These are phyloP conservation scores for Tridacna gigas DNA, from an alignment of 2,888 invertebrate genomes.

Conservation along the genomic window DNA sequence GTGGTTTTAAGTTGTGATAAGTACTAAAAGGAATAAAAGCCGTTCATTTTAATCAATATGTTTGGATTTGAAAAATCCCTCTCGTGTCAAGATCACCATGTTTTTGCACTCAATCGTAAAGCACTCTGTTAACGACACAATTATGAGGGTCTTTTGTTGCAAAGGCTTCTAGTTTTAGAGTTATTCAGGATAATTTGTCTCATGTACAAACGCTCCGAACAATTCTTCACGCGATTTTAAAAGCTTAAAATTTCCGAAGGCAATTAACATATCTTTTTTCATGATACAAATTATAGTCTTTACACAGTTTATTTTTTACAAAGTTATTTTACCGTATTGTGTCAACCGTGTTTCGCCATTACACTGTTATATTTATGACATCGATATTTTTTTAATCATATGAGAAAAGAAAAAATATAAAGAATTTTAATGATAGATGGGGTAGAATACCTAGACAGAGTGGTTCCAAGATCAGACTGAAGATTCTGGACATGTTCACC, in stretches of 20 bases:
- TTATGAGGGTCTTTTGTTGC: not conserved
- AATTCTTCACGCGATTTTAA: not conserved
- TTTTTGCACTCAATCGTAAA: not conserved
- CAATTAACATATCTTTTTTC: conserved; percentile 13
- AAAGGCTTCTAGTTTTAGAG: not conserved
- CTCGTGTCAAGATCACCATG: conserved; percentile 6
- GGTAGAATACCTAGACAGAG: too few relatives aligned
- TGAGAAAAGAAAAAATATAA: not conserved
- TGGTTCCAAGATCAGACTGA: too few relatives aligned
- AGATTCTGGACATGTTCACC: too few relatives aligned
- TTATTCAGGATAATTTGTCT: not conserved
- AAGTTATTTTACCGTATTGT: too few relatives aligned
- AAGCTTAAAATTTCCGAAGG: not conserved
- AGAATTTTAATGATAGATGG: not conserved
- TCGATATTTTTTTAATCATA: too few relatives aligned
- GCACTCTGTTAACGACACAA: conserved; percentile 2
- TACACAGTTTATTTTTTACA: too few relatives aligned
- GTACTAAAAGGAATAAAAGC: too few relatives aligned
- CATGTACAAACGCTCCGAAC: not conserved
- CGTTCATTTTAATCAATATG: conserved; percentile 6
- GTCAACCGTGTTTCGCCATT: too few relatives aligned
- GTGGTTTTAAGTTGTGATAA: too few relatives aligned
- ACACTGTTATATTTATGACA: too few relatives aligned
- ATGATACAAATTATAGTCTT: not conserved
- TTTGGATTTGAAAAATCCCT: conserved; percentile 9